Percentiles rank a stretch among this genome's conserved stretches.
Evolutionary conservation across 2,797 vertebrate species (phyloP).

Genomic region (Enteromius thamalakanensis): DNA sequence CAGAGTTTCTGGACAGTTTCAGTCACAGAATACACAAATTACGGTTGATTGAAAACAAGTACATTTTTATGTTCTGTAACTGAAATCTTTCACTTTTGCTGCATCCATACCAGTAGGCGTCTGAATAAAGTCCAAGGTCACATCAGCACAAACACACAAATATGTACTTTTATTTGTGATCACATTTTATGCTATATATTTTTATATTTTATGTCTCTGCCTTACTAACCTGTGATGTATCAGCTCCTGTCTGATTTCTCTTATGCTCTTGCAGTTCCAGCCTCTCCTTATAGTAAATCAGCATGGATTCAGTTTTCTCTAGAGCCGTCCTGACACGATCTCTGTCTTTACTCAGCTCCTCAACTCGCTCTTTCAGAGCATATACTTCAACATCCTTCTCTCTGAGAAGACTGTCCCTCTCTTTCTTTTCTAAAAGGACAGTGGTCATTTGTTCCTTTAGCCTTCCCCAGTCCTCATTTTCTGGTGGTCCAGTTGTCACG

Average conservation of each 20-base stretch:
- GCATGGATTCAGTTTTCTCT: slow-evolving; percentile 77
- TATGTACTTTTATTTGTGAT: neutral
- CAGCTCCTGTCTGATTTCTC: slow-evolving; percentile 18
- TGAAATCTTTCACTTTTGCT: neutral
- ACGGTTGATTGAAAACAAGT: neutral
- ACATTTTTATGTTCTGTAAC: neutral
- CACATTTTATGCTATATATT: neutral
- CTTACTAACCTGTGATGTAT: slow-evolving; percentile 48
- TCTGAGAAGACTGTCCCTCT: slow-evolving; percentile 57
- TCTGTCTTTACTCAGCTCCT: slow-evolving; percentile 67
- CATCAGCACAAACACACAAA: slow-evolving; percentile 1
- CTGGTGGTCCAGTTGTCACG: neutral
- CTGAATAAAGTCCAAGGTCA: neutral
- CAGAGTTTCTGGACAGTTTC: neutral
- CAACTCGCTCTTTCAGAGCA: slow-evolving; percentile 62
- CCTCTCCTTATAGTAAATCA: slow-evolving; percentile 79
- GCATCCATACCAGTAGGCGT: neutral
- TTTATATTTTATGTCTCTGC: neutral
- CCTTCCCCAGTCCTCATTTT: neutral
- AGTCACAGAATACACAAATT: neutral
- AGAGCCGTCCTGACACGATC: slow-evolving; percentile 68
- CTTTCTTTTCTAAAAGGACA: slow-evolving; percentile 58
- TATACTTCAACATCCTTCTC: slow-evolving; percentile 66
- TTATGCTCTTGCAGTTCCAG: slow-evolving; percentile 61
- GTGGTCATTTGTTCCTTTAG: slow-evolving; percentile 44